phyloP scores from a whole-genome alignment of 2,797 vertebrate genomes.

The Enteromius afrohamiltoni region DNA sequence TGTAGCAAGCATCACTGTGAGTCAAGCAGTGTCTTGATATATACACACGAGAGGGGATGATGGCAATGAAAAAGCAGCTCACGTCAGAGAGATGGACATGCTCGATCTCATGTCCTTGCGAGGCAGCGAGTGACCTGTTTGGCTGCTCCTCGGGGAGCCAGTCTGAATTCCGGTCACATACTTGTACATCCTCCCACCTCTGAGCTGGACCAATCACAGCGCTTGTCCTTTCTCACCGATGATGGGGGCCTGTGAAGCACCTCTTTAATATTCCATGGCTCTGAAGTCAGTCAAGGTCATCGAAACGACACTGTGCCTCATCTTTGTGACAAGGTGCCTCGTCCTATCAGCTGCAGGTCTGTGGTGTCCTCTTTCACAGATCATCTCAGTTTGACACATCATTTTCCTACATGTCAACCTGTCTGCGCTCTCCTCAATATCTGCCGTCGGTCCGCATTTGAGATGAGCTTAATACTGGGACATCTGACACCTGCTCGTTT shows the following conservation, averaged over 20 bases:
- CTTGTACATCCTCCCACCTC: constrained; percentile 62
- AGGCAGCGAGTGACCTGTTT: constrained; percentile 47
- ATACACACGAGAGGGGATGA: background rate
- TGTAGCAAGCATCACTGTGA: constrained; percentile 5
- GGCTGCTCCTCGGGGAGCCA: constrained; percentile 54
- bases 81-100: constrained; percentile 10
- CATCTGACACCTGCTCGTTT: constrained; percentile 39
- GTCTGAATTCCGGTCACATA: constrained; percentile 73
- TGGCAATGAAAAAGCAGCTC: background rate
- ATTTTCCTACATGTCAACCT: constrained; percentile 57
- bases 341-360: constrained; percentile 49
- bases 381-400: constrained; percentile 55
- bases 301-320: constrained; percentile 45
- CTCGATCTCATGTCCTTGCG: constrained; percentile 47
- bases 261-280: constrained; percentile 58
- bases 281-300: constrained; percentile 60
- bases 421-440: constrained; percentile 47
- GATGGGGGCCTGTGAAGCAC: constrained; percentile 25
- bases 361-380: constrained; percentile 38
- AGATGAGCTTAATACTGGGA: constrained; percentile 33
- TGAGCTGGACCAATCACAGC: constrained; percentile 65
- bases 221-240: constrained; percentile 56
- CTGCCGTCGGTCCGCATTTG: constrained; percentile 42
- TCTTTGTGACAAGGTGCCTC: constrained; percentile 55
- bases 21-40: background rate